phyloP scores from a whole-genome alignment of 2,113 vertebrate genomes.

The Osmerus mordax region DNA sequence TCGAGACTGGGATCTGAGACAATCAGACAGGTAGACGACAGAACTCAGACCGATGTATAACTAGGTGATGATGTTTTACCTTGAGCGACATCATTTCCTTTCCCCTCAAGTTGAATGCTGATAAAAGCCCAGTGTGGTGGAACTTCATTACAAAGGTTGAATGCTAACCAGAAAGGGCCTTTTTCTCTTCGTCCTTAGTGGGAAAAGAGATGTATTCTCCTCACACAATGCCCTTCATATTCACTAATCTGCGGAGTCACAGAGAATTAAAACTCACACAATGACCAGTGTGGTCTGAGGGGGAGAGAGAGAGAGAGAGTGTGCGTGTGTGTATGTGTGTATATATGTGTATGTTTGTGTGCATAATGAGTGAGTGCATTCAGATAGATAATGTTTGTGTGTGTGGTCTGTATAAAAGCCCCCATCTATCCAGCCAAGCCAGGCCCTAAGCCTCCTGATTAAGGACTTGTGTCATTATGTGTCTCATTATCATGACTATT shows the following conservation, averaged over 20 bases:
- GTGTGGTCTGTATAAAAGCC: not conserved
- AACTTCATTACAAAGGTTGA: conserved; percentile 18
- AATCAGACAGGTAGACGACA: no score
- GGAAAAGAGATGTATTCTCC: conserved; percentile 16
- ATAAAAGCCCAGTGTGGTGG: conserved; percentile 22
- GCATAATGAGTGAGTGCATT: not conserved
- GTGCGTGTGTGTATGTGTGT: not conserved
- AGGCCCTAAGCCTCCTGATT: not conserved
- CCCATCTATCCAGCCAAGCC: not conserved
- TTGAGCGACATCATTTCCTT: conserved; percentile 24
- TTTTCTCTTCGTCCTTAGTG: not conserved
- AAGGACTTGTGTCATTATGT: conserved; percentile 27
- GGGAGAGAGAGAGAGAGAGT: not conserved
- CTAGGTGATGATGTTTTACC: conserved; percentile 17
- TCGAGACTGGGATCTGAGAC: no score
- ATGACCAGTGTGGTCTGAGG: not conserved
- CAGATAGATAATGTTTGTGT: conserved; percentile 2
- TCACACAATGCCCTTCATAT: conserved; percentile 11
- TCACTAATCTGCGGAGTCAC: conserved; percentile 18
- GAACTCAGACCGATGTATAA: not conserved
- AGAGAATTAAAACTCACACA: conserved; percentile 30
- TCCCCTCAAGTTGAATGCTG: conserved; percentile 7
- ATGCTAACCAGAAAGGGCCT: conserved; percentile 16
- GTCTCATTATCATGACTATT: conserved; percentile 29
- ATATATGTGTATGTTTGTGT: conserved; percentile 4